Percentiles rank a stretch among this genome's conserved stretches.
phyloP scores from a whole-genome alignment of 64 coral and sea anemone genomes.

The Actinia equina region DNA sequence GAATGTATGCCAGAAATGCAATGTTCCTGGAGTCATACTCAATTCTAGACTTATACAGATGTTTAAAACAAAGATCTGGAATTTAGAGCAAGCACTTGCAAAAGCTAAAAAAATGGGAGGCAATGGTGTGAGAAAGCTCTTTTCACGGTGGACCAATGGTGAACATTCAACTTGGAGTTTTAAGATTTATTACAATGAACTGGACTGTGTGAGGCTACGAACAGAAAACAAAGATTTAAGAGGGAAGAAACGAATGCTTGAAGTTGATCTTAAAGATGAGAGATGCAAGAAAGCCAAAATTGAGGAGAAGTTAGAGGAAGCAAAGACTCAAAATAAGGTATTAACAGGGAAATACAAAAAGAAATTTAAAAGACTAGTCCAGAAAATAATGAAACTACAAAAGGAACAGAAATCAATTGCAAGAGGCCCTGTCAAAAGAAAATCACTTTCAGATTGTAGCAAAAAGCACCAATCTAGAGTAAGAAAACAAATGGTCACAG shows the following conservation, averaged over 20 bases:
- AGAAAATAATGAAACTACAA: background rate
- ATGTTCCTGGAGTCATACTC: too few relatives aligned
- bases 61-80: too few relatives aligned
- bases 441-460: background rate
- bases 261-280: background rate
- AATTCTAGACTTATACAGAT: too few relatives aligned
- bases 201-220: background rate
- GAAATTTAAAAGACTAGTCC: background rate
- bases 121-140: background rate
- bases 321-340: background rate
- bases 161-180: background rate
- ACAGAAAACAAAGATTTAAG: background rate
- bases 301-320: background rate
- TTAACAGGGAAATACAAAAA: background rate
- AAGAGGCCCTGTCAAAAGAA: constrained; percentile 11
- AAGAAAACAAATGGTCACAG: background rate
- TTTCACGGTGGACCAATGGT: background rate
- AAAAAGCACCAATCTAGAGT: constrained; percentile 20
- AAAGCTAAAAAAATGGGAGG: too few relatives aligned
- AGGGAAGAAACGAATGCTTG: background rate
- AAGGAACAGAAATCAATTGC: background rate
- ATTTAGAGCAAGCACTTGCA: too few relatives aligned
- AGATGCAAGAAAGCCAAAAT: background rate
- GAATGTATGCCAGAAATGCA: too few relatives aligned
- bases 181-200: background rate